Percentiles rank a stretch among this genome's conserved stretches.
These are phyloP conservation scores for Trissonchulus latispiculum DNA, from an alignment of 2,888 invertebrate genomes.

Conservation along the genomic window DNA sequence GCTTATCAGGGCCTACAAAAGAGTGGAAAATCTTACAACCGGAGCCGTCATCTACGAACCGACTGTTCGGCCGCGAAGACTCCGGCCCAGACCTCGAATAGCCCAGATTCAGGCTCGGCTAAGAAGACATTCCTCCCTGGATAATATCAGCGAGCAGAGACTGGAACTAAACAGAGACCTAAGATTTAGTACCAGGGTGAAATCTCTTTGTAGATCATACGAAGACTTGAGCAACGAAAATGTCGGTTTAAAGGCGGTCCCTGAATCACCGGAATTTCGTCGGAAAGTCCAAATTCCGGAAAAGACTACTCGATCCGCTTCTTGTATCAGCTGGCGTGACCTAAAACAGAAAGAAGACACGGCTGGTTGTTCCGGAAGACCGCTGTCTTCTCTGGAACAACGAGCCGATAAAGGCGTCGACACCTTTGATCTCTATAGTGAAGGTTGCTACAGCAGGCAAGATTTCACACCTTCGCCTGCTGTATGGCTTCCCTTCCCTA, in stretches of 20 bases:
- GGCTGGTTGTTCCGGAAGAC: neutral
- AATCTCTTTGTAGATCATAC: neutral
- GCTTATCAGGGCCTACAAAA: neutral
- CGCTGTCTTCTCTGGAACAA: neutral
- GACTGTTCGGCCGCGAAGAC: neutral
- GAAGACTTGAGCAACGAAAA: too few species aligned
- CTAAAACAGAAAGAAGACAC: neutral
- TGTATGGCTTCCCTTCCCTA: neutral
- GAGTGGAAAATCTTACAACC: neutral
- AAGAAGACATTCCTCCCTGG: neutral
- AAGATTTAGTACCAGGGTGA: neutral
- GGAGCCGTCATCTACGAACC: neutral
- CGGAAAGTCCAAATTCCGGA: too few species aligned
- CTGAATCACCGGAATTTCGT: too few species aligned
- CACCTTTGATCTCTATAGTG: neutral
- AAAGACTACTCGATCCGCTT: neutral
- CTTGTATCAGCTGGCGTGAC: neutral
- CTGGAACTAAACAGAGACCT: too few species aligned
- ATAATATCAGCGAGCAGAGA: too few species aligned
- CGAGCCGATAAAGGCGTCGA: neutral
- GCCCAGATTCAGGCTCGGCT: neutral
- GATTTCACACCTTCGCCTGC: neutral
- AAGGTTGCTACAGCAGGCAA: neutral
- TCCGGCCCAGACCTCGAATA: neutral
- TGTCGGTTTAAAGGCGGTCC: too few species aligned